Percentiles rank a stretch among this genome's conserved stretches.
phyloP scores from a whole-genome alignment of 1,140 invertebrate genomes.

The Sminthurinus signatus region DNA sequence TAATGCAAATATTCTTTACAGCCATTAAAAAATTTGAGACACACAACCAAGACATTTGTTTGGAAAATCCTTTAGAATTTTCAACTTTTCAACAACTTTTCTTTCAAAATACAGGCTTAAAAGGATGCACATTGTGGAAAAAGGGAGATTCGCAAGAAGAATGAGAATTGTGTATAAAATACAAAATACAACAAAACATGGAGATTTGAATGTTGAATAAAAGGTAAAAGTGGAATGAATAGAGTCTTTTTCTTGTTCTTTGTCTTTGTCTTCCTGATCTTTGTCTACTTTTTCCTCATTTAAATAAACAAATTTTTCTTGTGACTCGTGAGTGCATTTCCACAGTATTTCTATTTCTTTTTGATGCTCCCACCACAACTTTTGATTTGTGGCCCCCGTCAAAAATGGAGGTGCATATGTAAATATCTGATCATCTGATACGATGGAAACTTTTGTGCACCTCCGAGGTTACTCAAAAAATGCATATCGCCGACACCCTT shows the following conservation, averaged over 20 bases:
- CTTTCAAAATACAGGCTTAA: background rate
- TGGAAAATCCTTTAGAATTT: background rate
- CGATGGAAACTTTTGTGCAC: too few relatives aligned
- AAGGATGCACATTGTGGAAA: background rate
- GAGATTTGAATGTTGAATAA: background rate
- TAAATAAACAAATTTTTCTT: too few relatives aligned
- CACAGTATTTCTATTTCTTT: too few relatives aligned
- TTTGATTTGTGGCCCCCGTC: too few relatives aligned
- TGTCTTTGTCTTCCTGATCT: too few relatives aligned
- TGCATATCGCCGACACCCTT: too few relatives aligned
- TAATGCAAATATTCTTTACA: background rate
- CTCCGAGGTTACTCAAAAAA: too few relatives aligned
- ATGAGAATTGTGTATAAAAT: background rate
- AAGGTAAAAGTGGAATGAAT: background rate
- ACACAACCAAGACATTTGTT: background rate
- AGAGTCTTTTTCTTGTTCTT: background rate
- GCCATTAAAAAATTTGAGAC: background rate
- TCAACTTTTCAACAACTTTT: background rate
- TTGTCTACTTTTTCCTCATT: too few relatives aligned
- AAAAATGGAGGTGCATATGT: too few relatives aligned
- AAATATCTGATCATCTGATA: too few relatives aligned
- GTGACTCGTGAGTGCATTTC: too few relatives aligned
- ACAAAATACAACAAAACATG: background rate
- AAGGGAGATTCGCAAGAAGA: background rate
- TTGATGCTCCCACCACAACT: too few relatives aligned